These are phyloP conservation scores for Lomographa bimaculata DNA, from an alignment of 2,888 invertebrate species.

Conservation along the genomic window DNA sequence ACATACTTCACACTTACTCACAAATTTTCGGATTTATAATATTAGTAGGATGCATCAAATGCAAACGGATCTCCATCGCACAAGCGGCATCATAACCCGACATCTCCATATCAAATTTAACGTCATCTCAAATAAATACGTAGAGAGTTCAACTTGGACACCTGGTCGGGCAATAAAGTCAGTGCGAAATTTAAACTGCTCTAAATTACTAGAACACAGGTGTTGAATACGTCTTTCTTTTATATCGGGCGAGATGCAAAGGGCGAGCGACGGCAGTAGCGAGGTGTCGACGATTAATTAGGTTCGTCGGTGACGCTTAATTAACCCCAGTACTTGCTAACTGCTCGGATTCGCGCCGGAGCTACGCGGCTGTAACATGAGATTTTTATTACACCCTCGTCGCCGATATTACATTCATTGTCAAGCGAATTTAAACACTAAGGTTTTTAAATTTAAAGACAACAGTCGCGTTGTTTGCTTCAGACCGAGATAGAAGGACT, in stretches of 20 bases:
- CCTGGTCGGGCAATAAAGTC: conserved; percentile 38
- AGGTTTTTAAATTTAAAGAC: conserved; percentile 45
- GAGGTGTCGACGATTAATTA: conserved; percentile 53
- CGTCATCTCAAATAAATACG: conserved; percentile 31
- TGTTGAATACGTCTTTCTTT: conserved; percentile 52
- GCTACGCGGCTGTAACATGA: conserved; percentile 31
- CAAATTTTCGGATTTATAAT: too few relatives aligned
- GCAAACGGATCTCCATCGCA: conserved; percentile 22
- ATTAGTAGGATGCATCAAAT: too few relatives aligned
- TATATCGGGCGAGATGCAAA: conserved; percentile 41
- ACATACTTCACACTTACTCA: too few relatives aligned
- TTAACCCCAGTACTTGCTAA: conserved; percentile 48
- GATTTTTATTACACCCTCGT: conserved; percentile 27
- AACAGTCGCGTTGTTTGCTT: conserved; percentile 61
- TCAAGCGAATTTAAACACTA: conserved; percentile 27
- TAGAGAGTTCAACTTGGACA: conserved; percentile 28
- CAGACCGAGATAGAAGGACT: conserved; percentile 95
- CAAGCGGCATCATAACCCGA: conserved; percentile 23
- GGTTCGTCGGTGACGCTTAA: conserved; percentile 53
- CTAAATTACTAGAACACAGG: conserved; percentile 52
- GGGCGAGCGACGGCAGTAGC: conserved; percentile 29
- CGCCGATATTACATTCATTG: conserved; percentile 10
- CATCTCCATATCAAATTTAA: conserved; percentile 24
- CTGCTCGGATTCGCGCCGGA: conserved; percentile 34
- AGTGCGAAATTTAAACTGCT: conserved; percentile 50